Evolutionary conservation across 2,113 vertebrate species (phyloP).

Genomic region (Seriola aureovittata): DNA sequence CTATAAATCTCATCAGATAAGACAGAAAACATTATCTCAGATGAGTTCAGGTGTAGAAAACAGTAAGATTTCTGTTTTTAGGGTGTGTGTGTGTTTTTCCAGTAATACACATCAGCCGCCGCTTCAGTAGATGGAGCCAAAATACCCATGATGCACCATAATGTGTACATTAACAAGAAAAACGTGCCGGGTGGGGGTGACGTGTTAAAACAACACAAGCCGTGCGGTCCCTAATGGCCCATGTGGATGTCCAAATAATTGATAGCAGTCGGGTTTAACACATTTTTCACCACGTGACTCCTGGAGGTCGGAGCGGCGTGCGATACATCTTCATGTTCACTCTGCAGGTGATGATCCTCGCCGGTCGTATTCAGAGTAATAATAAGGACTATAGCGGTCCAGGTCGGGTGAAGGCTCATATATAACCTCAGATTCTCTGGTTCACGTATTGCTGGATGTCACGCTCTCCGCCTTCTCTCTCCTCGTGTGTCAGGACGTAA

Average conservation of each 20-base stretch:
- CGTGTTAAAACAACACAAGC: slow-evolving; percentile 38
- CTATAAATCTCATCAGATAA: no score
- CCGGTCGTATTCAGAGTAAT: background rate
- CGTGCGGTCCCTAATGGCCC: slow-evolving; percentile 16
- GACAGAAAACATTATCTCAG: no score
- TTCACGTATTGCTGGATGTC: no score
- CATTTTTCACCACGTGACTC: slow-evolving; percentile 2
- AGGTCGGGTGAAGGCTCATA: background rate
- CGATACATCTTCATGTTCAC: background rate
- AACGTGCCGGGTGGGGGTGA: slow-evolving; percentile 24
- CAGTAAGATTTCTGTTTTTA: background rate
- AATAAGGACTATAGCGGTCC: no score
- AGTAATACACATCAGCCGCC: slow-evolving; percentile 15
- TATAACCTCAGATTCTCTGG: background rate
- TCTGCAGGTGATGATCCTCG: background rate
- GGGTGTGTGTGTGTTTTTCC: slow-evolving; percentile 14
- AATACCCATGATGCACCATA: slow-evolving; percentile 40
- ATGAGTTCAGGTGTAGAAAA: background rate
- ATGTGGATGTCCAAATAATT: slow-evolving; percentile 5
- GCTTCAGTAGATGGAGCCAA: slow-evolving; percentile 32
- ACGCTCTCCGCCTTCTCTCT: no score
- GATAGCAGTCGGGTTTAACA: slow-evolving; percentile 15
- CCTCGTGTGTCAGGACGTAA: no score
- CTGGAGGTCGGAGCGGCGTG: no score
- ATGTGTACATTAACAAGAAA: slow-evolving; percentile 49